A percentile compares a stretch with the other conserved stretches of the same genome.
These are phyloP conservation scores for Hydrotaea diabolus DNA, from an alignment of 2,888 invertebrate species.

Conservation along the genomic window DNA sequence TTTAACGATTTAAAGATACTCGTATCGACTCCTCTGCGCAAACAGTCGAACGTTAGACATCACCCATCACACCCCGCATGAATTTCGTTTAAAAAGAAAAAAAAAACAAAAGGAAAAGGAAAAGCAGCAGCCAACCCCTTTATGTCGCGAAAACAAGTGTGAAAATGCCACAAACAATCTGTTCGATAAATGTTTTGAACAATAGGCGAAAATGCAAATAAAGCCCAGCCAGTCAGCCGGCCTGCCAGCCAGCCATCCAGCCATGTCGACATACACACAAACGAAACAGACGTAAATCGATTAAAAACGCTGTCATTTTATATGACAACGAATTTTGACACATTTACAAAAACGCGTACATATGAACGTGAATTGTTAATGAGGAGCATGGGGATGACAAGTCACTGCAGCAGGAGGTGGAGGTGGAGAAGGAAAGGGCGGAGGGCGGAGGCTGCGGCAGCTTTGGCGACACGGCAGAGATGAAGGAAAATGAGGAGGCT, in stretches of 20 bases:
- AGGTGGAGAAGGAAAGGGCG: not conserved
- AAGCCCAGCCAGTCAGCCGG: not conserved
- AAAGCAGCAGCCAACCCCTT: conserved; percentile 23
- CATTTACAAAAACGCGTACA: conserved; percentile 67
- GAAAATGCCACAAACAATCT: conserved; percentile 61
- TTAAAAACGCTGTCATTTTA: conserved; percentile 77
- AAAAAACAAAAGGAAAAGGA: no score
- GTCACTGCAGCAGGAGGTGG: not conserved
- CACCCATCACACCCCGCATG: not conserved
- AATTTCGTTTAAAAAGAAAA: not conserved
- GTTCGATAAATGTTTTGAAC: conserved; percentile 47
- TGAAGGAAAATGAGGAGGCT: not conserved
- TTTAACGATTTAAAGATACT: no score
- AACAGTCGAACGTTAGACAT: not conserved
- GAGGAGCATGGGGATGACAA: not conserved
- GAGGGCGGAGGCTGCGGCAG: not conserved
- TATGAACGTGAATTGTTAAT: conserved; percentile 55
- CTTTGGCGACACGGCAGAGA: not conserved
- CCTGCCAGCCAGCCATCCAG: not conserved
- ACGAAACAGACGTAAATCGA: conserved; percentile 73
- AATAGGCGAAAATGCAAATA: conserved; percentile 9
- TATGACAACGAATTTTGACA: conserved; percentile 74
- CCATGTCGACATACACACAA: not conserved
- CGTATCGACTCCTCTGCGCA: no score
- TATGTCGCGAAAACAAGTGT: conserved; percentile 23